Evolutionary conservation across 1,140 invertebrate species (phyloP).

Genomic region (Pogonus chalceus): DNA sequence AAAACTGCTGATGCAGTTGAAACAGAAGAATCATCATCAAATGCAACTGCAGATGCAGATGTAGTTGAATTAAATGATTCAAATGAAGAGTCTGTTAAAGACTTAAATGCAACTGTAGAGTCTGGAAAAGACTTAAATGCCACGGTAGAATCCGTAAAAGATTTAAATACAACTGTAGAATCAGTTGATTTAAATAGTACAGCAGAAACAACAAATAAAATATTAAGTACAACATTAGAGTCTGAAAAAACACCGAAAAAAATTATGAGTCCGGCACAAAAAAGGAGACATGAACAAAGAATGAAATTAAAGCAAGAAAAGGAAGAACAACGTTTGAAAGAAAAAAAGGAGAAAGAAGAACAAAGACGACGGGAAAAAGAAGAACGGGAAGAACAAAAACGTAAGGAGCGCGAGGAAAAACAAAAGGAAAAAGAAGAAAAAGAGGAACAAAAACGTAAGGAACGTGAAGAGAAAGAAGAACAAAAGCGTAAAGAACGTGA

Average conservation of each 20-base stretch:
- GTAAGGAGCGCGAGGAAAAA: conserved; percentile 44
- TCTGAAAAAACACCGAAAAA: too few species aligned
- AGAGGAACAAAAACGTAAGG: conserved; percentile 30
- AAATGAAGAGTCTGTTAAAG: too few species aligned
- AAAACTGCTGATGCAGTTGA: conserved; percentile 32
- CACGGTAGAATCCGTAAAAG: too few species aligned
- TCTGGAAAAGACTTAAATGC: too few species aligned
- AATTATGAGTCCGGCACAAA: too few species aligned
- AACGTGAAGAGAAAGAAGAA: conserved; percentile 36
- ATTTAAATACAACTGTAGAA: too few species aligned
- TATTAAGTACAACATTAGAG: too few species aligned
- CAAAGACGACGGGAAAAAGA: conserved; percentile 36
- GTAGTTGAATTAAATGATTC: too few species aligned
- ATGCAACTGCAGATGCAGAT: too few species aligned
- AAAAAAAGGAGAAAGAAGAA: conserved; percentile 43
- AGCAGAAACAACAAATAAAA: conserved; percentile 40
- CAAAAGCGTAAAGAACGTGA: conserved; percentile 46
- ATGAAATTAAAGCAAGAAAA: conserved; percentile 36
- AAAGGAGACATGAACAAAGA: conserved; percentile 34
- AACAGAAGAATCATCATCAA: conserved; percentile 44
- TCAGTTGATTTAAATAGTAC: conserved; percentile 35
- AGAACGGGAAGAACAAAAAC: conserved; percentile 40
- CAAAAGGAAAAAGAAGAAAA: conserved; percentile 29
- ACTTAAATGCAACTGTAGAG: too few species aligned
- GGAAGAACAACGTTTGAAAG: conserved; percentile 41